Conservation (phyloP, 2,113 vertebrate species). For the Cyanoderma ruficeps region DNA sequence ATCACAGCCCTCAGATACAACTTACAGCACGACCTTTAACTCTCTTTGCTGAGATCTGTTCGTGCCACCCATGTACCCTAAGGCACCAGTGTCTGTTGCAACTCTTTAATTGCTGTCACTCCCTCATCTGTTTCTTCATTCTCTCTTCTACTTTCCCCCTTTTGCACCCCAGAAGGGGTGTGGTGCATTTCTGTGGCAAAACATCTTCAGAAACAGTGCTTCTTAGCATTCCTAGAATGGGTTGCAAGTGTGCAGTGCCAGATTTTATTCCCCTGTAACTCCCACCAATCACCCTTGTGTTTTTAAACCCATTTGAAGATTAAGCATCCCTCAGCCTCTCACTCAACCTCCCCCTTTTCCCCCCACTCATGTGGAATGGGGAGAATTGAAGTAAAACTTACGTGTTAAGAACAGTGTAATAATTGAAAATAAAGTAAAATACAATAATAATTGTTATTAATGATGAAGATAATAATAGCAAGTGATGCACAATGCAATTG, state of each 20-base stretch:
- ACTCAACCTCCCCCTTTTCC: not conserved
- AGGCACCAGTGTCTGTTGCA: constrained; percentile 30
- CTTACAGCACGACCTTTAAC: not conserved
- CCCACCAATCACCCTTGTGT: not conserved
- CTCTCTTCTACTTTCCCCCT: not conserved
- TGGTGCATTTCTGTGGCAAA: not conserved
- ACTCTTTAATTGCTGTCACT: constrained; percentile 18
- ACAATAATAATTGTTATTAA: not conserved
- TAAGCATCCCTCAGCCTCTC: not conserved
- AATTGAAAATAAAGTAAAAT: not conserved
- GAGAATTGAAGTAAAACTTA: not conserved
- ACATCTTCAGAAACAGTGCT: not conserved
- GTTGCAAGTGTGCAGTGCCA: not conserved
- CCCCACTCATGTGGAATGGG: not conserved
- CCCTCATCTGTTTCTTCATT: not conserved
- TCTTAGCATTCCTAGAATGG: not conserved
- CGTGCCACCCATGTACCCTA: not conserved
- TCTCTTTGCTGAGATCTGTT: not conserved
- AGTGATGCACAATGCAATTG: not conserved
- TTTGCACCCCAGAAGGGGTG: not conserved
- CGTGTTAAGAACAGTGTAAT: not conserved
- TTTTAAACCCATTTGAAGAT: not conserved
- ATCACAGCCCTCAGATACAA: not conserved
- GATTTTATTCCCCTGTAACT: not conserved
- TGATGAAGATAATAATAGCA: fast-evolving